phyloP scores from a whole-genome alignment of 1,140 invertebrate genomes.

The Holotrichia oblita region DNA sequence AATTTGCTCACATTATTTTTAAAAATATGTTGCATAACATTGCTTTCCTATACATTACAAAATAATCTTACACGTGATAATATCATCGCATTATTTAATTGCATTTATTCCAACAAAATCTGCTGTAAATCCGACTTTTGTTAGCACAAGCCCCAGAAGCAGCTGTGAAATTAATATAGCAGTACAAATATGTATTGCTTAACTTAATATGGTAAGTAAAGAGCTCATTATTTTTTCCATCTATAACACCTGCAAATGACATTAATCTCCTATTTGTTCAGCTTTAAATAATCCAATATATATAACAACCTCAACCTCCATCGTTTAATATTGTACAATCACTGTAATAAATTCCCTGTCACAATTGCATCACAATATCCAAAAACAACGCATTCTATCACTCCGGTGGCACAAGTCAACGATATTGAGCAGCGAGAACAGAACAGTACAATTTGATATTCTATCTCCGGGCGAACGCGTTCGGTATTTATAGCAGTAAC shows the following conservation, averaged over 20 bases:
- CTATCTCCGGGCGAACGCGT: background rate
- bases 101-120: no score
- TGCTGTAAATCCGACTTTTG: no score
- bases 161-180: no score
- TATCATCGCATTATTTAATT: no score
- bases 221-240: background rate
- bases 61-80: no score
- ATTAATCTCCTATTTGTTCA: conserved; percentile 17
- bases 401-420: background rate
- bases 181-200: background rate
- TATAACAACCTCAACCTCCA: background rate
- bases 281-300: conserved; percentile 5
- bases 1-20: no score
- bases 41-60: no score
- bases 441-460: conserved; percentile 8
- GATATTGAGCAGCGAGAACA: background rate
- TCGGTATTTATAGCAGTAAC: conserved; percentile 31
- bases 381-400: background rate
- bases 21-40: no score
- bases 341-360: background rate
- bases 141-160: no score
- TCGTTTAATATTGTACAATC: background rate
- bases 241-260: background rate
- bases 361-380: conserved; percentile 12
- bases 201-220: background rate